Evolutionary conservation across 2,113 vertebrate genomes (phyloP).

Genomic region (Glaucomys volans): DNA sequence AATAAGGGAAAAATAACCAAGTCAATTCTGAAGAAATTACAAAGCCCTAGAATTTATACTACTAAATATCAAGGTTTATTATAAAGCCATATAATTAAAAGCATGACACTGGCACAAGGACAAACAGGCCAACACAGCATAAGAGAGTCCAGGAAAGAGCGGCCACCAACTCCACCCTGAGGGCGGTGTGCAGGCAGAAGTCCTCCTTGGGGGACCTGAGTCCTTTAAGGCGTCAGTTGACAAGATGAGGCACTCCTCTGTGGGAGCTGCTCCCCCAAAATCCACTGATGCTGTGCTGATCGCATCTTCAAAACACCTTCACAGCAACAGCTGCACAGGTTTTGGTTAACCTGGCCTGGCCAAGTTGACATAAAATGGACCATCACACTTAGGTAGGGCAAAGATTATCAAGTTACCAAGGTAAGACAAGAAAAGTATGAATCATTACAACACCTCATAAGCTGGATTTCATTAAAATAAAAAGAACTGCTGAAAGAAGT

Average conservation of each 20-base stretch:
- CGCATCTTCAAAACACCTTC: not conserved
- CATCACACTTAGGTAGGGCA: not conserved
- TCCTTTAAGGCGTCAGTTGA: not conserved
- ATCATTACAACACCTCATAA: not conserved
- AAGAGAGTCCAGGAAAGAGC: not conserved
- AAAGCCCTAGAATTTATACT: not conserved
- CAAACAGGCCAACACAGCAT: not conserved
- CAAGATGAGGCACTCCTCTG: not conserved
- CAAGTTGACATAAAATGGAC: not conserved
- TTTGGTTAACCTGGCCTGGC: not conserved
- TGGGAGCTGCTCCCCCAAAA: not conserved
- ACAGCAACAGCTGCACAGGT: not conserved
- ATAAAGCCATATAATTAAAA: not conserved
- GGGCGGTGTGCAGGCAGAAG: not conserved
- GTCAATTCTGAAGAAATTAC: not conserved
- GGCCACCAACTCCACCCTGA: not conserved
- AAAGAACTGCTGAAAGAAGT: not conserved
- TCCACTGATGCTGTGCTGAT: not conserved
- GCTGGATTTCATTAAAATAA: constrained; percentile 13
- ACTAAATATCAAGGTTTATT: not conserved
- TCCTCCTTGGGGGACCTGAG: not conserved
- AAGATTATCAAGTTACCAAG: constrained; percentile 25
- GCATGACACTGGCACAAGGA: not conserved
- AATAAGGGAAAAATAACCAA: not conserved
- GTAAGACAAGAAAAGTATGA: not conserved